Evolutionary conservation across 2,797 vertebrate species (phyloP).

Genomic region (Lepilemur septentrionalis): DNA sequence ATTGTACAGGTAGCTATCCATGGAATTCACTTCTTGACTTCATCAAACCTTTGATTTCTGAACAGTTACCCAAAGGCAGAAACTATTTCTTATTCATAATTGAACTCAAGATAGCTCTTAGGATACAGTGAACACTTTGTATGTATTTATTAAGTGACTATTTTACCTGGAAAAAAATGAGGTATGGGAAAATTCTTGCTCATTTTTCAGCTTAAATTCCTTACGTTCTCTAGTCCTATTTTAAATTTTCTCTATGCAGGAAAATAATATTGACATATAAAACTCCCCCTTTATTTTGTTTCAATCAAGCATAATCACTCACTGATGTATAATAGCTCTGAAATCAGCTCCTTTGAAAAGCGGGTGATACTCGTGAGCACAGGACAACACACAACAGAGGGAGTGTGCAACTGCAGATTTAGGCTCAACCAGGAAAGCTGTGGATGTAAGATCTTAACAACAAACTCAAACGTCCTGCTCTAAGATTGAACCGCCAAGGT

Average conservation of each 20-base stretch:
- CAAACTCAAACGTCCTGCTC: neutral
- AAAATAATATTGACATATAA: neutral
- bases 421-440: neutral
- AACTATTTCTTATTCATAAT: neutral
- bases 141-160: neutral
- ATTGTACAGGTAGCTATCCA: neutral
- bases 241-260: neutral
- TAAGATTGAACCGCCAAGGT: neutral
- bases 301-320: neutral
- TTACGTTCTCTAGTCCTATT: neutral
- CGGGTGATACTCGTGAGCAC: neutral
- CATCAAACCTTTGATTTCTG: neutral
- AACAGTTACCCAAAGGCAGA: neutral
- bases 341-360: constrained; percentile 9
- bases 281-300: neutral
- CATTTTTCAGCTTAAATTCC: neutral
- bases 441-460: neutral
- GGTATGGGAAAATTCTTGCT: neutral
- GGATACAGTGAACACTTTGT: neutral
- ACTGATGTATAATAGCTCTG: neutral
- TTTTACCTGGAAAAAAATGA: neutral
- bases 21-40: neutral
- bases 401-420: neutral
- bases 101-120: neutral
- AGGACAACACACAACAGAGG: neutral